Conservation (phyloP, 2,888 invertebrate genomes). For the Thymelicus lineola region DNA sequence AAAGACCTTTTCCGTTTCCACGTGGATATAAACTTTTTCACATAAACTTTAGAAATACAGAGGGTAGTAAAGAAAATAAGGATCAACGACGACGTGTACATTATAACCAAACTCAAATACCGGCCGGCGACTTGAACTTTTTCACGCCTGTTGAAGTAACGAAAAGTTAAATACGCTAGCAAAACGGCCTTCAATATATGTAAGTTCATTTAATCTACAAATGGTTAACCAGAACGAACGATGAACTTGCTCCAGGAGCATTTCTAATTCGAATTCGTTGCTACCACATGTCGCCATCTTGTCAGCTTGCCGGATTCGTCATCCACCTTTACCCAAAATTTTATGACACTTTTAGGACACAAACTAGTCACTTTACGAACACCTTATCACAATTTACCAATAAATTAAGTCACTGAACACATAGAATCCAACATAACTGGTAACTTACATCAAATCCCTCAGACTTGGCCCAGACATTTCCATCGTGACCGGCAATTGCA, state of each 20-base stretch:
- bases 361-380: slow-evolving; percentile 58
- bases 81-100: slow-evolving; percentile 48
- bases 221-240: background rate
- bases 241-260: slow-evolving; percentile 27
- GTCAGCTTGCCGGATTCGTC: slow-evolving; percentile 81
- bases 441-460: slow-evolving; percentile 96
- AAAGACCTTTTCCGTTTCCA: background rate
- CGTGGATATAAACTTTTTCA: background rate
- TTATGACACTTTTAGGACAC: slow-evolving; percentile 38
- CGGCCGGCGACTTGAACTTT: slow-evolving; percentile 49
- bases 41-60: background rate
- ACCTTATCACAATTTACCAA: slow-evolving; percentile 42
- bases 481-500: slow-evolving; percentile 97
- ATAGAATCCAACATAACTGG: slow-evolving; percentile 57
- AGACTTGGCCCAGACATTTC: slow-evolving; percentile 97
- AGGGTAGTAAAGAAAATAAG: slow-evolving; percentile 19
- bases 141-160: background rate
- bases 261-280: slow-evolving; percentile 63
- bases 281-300: slow-evolving; percentile 85
- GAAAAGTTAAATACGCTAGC: background rate
- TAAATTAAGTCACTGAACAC: slow-evolving; percentile 61
- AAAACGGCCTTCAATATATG: background rate
- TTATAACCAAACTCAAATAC: slow-evolving; percentile 46
- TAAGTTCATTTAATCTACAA: background rate
- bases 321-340: slow-evolving; percentile 56